Conservation (phyloP, 92 coral and sea anemone genomes). For the Desmophyllum pertusum region DNA sequence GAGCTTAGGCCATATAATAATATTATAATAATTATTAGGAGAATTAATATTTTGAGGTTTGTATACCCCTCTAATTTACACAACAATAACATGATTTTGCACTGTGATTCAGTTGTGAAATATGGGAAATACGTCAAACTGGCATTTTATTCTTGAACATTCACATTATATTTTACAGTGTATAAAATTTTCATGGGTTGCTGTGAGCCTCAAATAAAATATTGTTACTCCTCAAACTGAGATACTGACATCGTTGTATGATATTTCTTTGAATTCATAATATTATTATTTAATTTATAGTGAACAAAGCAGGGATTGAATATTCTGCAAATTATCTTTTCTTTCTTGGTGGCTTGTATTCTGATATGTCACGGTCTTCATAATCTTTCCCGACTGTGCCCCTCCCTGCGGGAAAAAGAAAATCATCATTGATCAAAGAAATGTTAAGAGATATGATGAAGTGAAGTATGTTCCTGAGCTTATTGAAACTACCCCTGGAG, state of each 20-base stretch:
- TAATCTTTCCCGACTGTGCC: constrained; percentile 85
- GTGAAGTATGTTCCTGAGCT: no score
- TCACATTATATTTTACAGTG: neutral
- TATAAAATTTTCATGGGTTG: neutral
- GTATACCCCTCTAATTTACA: neutral
- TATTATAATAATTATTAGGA: no score
- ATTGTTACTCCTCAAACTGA: neutral
- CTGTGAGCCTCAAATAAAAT: neutral
- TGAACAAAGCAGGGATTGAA: neutral
- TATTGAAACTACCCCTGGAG: no score
- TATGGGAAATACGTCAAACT: no score
- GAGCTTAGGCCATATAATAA: no score
- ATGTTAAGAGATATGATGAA: no score
- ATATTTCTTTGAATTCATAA: no score
- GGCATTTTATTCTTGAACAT: neutral
- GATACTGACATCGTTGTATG: no score
- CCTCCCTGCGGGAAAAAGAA: constrained; percentile 70
- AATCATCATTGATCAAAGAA: neutral
- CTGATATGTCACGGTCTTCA: constrained; percentile 86
- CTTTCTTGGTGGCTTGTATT: constrained; percentile 88
- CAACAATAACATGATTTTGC: neutral
- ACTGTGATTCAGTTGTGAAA: no score
- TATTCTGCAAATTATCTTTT: constrained; percentile 28
- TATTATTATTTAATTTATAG: no score
- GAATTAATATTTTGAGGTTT: no score